These are phyloP conservation scores for Dryadula phaetusa DNA, from an alignment of 2,888 invertebrate species.

Conservation along the genomic window DNA sequence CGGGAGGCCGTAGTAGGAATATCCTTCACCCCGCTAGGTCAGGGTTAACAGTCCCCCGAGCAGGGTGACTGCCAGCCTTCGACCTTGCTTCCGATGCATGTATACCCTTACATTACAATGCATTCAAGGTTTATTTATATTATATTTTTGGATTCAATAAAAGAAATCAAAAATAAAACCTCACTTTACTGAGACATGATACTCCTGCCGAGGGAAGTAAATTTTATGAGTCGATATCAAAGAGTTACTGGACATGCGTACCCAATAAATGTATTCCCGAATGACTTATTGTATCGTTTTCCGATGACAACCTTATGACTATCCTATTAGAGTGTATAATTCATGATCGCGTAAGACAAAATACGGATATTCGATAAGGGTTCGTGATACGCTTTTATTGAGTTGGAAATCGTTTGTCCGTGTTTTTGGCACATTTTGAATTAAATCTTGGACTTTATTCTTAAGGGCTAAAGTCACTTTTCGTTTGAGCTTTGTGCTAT, in stretches of 20 bases:
- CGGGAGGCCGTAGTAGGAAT: constrained; percentile 77
- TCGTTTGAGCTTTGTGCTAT: constrained; percentile 61
- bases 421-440: constrained; percentile 46
- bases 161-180: background rate
- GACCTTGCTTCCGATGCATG: constrained; percentile 70
- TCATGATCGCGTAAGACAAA: constrained; percentile 62
- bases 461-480: constrained; percentile 68
- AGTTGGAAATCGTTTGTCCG: constrained; percentile 68
- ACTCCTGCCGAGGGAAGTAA: constrained; percentile 1
- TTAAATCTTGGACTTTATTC: constrained; percentile 56
- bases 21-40: constrained; percentile 83
- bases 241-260: constrained; percentile 75
- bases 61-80: constrained; percentile 76
- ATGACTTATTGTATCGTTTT: constrained; percentile 58
- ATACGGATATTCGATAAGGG: constrained; percentile 62
- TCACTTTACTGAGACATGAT: background rate
- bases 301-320: constrained; percentile 64
- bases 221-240: constrained; percentile 48
- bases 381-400: constrained; percentile 67
- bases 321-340: constrained; percentile 72
- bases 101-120: constrained; percentile 44
- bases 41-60: constrained; percentile 82
- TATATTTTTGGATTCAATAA: background rate
- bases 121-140: constrained; percentile 26
- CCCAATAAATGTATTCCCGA: constrained; percentile 62